Conservation (phyloP, 2,113 vertebrate species). For the Psilopogon haemacephalus region DNA sequence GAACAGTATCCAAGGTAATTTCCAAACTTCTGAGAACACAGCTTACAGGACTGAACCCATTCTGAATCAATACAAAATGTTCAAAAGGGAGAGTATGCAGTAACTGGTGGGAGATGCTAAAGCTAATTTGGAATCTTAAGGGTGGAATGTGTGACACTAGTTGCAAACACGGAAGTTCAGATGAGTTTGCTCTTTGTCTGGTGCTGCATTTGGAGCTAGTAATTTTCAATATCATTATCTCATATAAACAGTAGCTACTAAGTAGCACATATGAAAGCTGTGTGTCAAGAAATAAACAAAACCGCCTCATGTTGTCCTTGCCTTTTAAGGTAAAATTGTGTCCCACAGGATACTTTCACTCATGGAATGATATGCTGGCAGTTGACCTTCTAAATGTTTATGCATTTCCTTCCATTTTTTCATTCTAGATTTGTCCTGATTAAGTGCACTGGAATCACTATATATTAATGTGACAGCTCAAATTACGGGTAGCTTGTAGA, state of each 20-base stretch:
- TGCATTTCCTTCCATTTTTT: constrained; percentile 26
- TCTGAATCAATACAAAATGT: not conserved
- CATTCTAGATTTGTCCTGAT: constrained; percentile 62
- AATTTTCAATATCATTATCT: not conserved
- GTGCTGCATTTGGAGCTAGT: not conserved
- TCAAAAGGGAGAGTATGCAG: not conserved
- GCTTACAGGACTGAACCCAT: not conserved
- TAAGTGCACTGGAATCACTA: constrained; percentile 49
- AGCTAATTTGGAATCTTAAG: not conserved
- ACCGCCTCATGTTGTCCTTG: not conserved
- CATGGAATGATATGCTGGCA: not conserved
- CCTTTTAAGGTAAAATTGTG: not conserved
- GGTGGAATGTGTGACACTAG: not conserved
- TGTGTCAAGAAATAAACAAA: not conserved
- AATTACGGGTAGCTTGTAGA: constrained; percentile 48
- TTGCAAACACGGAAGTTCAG: not conserved
- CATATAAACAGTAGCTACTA: not conserved
- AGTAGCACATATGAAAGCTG: not conserved
- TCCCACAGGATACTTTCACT: not conserved
- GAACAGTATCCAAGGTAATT: not conserved
- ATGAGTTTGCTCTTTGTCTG: not conserved
- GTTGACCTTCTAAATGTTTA: constrained; percentile 59
- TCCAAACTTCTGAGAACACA: not conserved
- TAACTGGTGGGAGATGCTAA: not conserved
- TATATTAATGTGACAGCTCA: constrained; percentile 62